Conservation (phyloP, 64 coral and sea anemone species). For the Catalaphyllia jardinei region DNA sequence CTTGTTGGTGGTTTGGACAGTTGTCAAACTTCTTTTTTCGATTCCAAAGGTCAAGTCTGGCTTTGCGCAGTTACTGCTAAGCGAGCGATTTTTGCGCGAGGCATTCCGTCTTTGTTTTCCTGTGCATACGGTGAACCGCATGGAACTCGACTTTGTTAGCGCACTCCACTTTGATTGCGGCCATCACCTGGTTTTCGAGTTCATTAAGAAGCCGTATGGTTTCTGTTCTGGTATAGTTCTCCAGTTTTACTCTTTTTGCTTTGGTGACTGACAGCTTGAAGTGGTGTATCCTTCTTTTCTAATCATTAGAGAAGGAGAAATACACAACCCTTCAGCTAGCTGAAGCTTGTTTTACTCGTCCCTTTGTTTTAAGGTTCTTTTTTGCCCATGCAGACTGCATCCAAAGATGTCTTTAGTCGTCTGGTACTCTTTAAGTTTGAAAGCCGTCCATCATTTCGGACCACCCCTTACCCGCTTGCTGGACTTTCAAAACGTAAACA, state of each 20-base stretch:
- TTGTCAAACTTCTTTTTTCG: not conserved
- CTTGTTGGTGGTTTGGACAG: not conserved
- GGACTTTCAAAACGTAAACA: too few relatives aligned
- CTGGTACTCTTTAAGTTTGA: not conserved
- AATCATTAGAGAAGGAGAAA: too few relatives aligned
- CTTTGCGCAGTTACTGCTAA: not conserved
- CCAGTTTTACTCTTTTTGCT: too few relatives aligned
- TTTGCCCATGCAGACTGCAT: too few relatives aligned
- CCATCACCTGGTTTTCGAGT: not conserved
- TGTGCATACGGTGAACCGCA: not conserved
- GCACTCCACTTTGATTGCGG: not conserved
- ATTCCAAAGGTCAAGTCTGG: not conserved
- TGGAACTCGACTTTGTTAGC: not conserved
- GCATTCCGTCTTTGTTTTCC: too few relatives aligned
- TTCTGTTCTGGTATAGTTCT: not conserved
- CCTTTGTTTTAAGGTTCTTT: too few relatives aligned
- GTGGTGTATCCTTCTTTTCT: too few relatives aligned
- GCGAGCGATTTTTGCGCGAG: not conserved
- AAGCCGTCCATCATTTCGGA: too few relatives aligned
- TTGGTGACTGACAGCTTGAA: too few relatives aligned
- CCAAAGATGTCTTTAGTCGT: not conserved
- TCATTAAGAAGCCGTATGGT: not conserved
- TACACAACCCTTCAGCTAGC: too few relatives aligned
- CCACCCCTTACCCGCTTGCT: too few relatives aligned
- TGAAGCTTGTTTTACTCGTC: too few relatives aligned